Percentiles rank a stretch among this genome's conserved stretches.
phyloP scores from a whole-genome alignment of 2,888 invertebrate genomes.

The Drosophila percnosoma region DNA sequence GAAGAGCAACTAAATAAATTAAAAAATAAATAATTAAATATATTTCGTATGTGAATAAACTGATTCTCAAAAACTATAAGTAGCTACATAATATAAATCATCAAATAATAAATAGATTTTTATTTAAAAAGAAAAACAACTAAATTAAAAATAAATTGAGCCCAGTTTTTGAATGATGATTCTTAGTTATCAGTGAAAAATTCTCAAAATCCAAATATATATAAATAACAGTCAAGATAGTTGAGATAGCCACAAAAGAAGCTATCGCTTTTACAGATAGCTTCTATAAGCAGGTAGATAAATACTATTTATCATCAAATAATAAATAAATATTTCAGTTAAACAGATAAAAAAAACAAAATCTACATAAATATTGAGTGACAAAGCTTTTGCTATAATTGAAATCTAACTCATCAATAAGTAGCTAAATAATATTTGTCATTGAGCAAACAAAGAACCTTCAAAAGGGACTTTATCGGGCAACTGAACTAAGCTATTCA shows the following conservation, averaged over 20 bases:
- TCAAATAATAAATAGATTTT: not conserved
- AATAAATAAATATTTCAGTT: not conserved
- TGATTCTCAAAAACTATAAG: not conserved
- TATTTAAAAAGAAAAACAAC: not conserved
- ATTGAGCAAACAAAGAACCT: conserved; percentile 11
- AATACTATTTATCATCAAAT: not conserved
- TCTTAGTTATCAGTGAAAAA: not conserved
- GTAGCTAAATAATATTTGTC: conserved; percentile 10
- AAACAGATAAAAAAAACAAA: not conserved
- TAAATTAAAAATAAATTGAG: not conserved
- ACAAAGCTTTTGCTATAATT: not conserved
- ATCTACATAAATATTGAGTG: not conserved
- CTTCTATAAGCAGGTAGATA: not conserved
- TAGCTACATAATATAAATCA: not conserved
- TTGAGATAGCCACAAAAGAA: not conserved
- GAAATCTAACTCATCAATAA: not conserved
- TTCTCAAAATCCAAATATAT: not conserved
- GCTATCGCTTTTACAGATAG: too few relatives aligned
- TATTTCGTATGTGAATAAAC: not conserved
- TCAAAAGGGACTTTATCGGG: conserved; percentile 8
- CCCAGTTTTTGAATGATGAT: not conserved
- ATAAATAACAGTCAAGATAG: not conserved
- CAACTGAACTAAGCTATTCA: conserved; percentile 20
- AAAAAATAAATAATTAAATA: not conserved
- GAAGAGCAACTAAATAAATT: not conserved